Evolutionary conservation across 2,797 vertebrate genomes (phyloP), one percentile per base, ranked within the genome.

Genomic region (Oreochromis grahami): DNA sequence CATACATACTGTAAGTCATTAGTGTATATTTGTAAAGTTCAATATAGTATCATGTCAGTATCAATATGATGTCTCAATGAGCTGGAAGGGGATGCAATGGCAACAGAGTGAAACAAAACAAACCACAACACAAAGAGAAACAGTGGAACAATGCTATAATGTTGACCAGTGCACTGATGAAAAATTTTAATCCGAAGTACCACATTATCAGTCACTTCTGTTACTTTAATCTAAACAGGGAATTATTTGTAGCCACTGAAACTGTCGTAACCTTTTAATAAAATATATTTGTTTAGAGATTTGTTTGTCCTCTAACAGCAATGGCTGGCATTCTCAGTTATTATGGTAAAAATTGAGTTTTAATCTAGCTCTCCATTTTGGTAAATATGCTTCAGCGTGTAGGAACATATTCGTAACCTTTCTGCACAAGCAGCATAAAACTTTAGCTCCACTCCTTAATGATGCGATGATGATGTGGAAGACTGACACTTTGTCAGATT

Each of bases 401-500:
- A 68, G 60, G 45, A 78, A 77, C 78, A 84, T 76, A 87, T 87
- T 87, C 68, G 82, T 89, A 84, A 88, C 84, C 84, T 88, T 93
- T 91, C 90, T 95, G 89, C 89, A 91, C 76, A 88, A 92, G 93
- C 82, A 86, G 93, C 91, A 89, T 86, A 94, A 93, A 96, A 93
- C 91, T 93, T 91, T 76, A 76, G 80, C 58, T 72, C 29, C 29
- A 19, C 84, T 80, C 78, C 83, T 92, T 95, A 94, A 96, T 93
- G 93, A 95, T 77, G 83, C 36, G 74, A 92, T 93, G 95, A 96
- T 91, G 95, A 95, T 95, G 92, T 94, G 82, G 88, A 92, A 95
- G 94, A 96, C 88, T 94, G 95, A 96, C 95, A 96, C 91, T 94
- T 92, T 95, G 94, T 96, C 95, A 94, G 90, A 92, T 92, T 92